A percentile compares a stretch with the other conserved stretches of the same genome.
These are phyloP conservation scores for Notarius lentiginosus DNA, from an alignment of 2,113 vertebrate species.

Conservation along the genomic window DNA sequence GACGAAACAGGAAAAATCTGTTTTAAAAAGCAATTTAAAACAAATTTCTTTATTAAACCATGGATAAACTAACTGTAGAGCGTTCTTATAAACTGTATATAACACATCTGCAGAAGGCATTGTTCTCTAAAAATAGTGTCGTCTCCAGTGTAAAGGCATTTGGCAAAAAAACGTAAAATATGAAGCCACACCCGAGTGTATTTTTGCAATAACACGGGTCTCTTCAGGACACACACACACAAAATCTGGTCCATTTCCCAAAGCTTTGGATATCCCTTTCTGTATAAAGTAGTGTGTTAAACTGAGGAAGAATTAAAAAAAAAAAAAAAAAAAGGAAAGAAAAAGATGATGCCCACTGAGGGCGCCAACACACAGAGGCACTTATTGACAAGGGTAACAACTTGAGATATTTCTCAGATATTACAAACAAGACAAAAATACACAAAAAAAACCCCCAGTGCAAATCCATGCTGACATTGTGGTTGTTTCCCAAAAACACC, in stretches of 20 bases:
- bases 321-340: background rate
- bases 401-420: background rate
- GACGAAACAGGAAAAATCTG: background rate
- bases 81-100: conserved; percentile 36
- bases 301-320: background rate
- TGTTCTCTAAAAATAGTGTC: conserved; percentile 53
- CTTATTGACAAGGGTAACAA: background rate
- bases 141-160: conserved; percentile 77
- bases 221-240: background rate
- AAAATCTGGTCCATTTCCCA: background rate
- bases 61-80: conserved; percentile 7
- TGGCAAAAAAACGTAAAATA: conserved; percentile 24
- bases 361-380: conserved; percentile 20
- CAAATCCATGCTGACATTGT: background rate
- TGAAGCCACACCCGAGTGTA: background rate
- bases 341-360: conserved; percentile 10
- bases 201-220: background rate
- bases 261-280: background rate
- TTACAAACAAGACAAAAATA: background rate
- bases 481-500: background rate
- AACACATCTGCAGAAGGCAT: conserved; percentile 31
- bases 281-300: background rate
- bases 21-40: conserved; percentile 2
- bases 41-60: conserved; percentile 30
- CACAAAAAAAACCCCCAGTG: background rate